A percentile compares a stretch with the other conserved stretches of the same genome.
Evolutionary conservation across 2,888 invertebrate genomes (phyloP).

Genomic region (Pammene aurita): DNA sequence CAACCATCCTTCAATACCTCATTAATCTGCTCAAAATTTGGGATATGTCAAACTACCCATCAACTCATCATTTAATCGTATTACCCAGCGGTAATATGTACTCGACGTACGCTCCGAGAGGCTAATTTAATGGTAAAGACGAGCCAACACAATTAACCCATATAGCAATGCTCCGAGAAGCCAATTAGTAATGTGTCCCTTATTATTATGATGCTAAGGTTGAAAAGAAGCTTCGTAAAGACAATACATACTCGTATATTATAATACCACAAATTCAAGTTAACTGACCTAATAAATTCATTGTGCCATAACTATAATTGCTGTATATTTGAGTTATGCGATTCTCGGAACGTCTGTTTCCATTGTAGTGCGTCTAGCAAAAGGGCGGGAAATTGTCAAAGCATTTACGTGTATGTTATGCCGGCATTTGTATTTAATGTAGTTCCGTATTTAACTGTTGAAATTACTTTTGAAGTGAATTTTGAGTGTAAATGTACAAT

Average conservation of each 20-base stretch:
- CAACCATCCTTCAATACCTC: slow-evolving; percentile 2
- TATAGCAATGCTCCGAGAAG: slow-evolving; percentile 33
- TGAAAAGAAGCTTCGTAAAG: slow-evolving; percentile 47
- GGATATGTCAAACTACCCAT: slow-evolving; percentile 27
- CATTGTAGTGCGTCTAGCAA: slow-evolving; percentile 50
- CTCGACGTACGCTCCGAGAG: slow-evolving; percentile 32
- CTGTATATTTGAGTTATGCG: slow-evolving; percentile 71
- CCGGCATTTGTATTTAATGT: not conserved
- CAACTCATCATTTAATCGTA: slow-evolving; percentile 34
- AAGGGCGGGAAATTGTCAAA: slow-evolving; percentile 19
- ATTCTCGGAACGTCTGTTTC: slow-evolving; percentile 51
- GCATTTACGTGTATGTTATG: slow-evolving; percentile 7
- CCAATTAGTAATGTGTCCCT: slow-evolving; percentile 33
- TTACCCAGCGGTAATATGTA: slow-evolving; percentile 36
- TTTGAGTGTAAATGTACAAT: not conserved
- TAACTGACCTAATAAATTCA: slow-evolving; percentile 79
- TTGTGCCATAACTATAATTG: slow-evolving; percentile 70
- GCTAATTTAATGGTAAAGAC: slow-evolving; percentile 42
- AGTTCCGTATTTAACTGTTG: slow-evolving; percentile 1
- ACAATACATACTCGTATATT: slow-evolving; percentile 46
- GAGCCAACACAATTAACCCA: slow-evolving; percentile 41
- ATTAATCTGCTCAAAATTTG: slow-evolving; percentile 12
- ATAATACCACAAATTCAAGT: slow-evolving; percentile 71
- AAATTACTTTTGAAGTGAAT: not conserved
- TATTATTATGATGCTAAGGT: slow-evolving; percentile 34